These are phyloP conservation scores for Orchestia grillus DNA, from an alignment of 1,140 invertebrate species.

Conservation along the genomic window DNA sequence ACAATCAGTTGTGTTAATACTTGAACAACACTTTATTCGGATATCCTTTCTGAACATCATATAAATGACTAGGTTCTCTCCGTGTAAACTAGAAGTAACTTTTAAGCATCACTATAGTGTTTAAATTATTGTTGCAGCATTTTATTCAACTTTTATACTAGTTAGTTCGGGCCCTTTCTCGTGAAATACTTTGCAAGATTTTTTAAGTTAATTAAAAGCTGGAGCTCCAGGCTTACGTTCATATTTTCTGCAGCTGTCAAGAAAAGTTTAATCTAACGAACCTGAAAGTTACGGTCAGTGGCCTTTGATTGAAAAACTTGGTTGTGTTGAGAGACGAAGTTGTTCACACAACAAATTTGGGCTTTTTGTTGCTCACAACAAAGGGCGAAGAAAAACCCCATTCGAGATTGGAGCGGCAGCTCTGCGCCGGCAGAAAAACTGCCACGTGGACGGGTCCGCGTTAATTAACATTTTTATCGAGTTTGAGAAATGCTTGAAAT, in stretches of 20 bases:
- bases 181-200: background rate
- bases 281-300: constrained; percentile 6
- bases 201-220: background rate
- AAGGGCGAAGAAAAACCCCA: background rate
- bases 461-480: background rate
- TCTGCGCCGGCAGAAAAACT: background rate
- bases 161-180: background rate
- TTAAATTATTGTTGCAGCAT: background rate
- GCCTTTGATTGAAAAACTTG: constrained; percentile 1
- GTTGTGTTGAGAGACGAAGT: background rate
- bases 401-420: background rate
- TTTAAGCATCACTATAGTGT: background rate
- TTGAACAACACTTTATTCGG: too few species aligned
- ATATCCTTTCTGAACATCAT: background rate
- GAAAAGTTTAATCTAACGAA: constrained; percentile 1
- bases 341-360: background rate
- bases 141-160: background rate
- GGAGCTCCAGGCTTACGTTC: background rate
- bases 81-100: background rate
- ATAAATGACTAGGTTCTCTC: background rate
- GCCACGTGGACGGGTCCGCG: background rate
- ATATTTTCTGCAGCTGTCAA: background rate
- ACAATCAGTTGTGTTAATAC: too few species aligned
- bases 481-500: background rate
- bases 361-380: background rate